A percentile compares a stretch with the other conserved stretches of the same genome.
phyloP scores from a whole-genome alignment of 2,888 invertebrate genomes.

The Caenorhabditis angaria region DNA sequence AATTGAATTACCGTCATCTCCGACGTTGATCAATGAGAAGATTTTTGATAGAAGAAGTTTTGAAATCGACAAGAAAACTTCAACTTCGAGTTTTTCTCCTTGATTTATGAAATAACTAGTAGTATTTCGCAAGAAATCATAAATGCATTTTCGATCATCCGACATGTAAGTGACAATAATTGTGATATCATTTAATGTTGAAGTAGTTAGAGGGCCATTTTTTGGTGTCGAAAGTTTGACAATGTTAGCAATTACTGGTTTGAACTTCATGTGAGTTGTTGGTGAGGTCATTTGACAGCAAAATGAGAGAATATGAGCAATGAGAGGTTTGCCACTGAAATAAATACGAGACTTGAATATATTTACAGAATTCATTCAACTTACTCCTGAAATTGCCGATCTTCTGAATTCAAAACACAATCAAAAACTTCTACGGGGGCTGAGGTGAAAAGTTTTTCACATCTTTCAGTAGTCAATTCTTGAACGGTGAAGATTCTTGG shows the following conservation, averaged over 20 bases:
- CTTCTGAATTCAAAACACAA: constrained; percentile 10
- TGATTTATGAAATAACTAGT: constrained; percentile 13
- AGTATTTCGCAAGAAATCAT: constrained; percentile 16
- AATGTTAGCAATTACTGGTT: constrained; percentile 10
- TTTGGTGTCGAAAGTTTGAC: constrained; percentile 6
- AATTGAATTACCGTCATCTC: background rate
- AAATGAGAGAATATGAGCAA: constrained; percentile 22
- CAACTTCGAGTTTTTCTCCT: constrained; percentile 16
- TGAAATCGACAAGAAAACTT: background rate
- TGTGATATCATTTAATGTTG: constrained; percentile 1
- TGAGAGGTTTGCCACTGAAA: constrained; percentile 19
- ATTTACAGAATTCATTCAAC: background rate
- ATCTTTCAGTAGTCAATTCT: constrained; percentile 10
- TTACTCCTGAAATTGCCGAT: constrained; percentile 9
- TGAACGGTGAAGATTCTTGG: constrained; percentile 16
- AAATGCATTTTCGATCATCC: constrained; percentile 15
- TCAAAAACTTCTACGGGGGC: constrained; percentile 15
- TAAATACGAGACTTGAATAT: background rate
- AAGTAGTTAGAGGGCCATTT: background rate
- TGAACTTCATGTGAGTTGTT: constrained; percentile 19
- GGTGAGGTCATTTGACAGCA: constrained; percentile 11
- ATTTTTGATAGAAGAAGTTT: background rate
- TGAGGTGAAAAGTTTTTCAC: constrained; percentile 16
- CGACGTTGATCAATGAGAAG: background rate
- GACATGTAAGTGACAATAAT: constrained; percentile 3